Percentiles rank a stretch among this genome's conserved stretches.
These are phyloP conservation scores for Buceros bicornis DNA, from an alignment of 2,797 vertebrate genomes.

Conservation along the genomic window DNA sequence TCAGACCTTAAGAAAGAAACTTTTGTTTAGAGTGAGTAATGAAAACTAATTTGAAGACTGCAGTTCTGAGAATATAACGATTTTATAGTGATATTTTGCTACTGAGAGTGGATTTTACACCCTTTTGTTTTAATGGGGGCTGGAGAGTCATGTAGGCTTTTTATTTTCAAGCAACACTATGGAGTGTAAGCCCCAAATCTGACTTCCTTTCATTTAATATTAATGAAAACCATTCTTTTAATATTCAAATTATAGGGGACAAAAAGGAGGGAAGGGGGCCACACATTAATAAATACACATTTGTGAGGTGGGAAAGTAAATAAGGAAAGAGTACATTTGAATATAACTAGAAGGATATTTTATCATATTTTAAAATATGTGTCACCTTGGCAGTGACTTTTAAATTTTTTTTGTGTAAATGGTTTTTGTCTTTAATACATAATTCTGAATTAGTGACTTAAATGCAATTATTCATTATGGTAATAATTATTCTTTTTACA, in stretches of 20 bases:
- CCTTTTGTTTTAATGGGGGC: background rate
- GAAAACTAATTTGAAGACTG: background rate
- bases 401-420: background rate
- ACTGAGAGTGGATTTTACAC: background rate
- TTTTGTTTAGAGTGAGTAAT: background rate
- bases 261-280: background rate
- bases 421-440: background rate
- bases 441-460: background rate
- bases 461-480: background rate
- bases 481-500: constrained; percentile 13
- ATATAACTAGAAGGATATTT: background rate
- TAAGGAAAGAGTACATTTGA: background rate
- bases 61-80: background rate
- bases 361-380: background rate
- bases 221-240: background rate
- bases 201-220: background rate
- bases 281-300: background rate
- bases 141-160: background rate
- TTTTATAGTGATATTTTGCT: background rate
- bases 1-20: background rate
- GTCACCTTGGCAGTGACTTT: background rate
- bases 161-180: background rate
- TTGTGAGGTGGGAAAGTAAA: background rate
- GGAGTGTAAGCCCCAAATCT: background rate
- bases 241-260: background rate